A percentile compares a stretch with the other conserved stretches of the same genome.
Conservation (phyloP, 1,140 invertebrate species). For the Mylabris phalerata region DNA sequence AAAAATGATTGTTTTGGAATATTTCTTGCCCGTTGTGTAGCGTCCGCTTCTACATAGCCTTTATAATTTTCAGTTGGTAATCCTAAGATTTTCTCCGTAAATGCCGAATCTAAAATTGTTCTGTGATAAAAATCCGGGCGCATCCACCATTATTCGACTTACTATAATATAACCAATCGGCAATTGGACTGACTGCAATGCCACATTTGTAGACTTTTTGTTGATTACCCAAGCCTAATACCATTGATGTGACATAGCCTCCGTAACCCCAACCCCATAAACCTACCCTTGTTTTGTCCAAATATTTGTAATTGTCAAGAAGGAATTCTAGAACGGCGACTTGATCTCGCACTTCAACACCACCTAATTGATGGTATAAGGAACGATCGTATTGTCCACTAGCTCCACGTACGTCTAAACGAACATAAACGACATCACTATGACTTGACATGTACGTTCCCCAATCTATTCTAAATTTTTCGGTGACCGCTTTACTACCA, state of each 20-base stretch:
- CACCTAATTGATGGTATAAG: constrained; percentile 72
- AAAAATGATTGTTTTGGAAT: constrained; percentile 81
- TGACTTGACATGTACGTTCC: constrained; percentile 88
- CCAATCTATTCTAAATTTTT: constrained; percentile 82
- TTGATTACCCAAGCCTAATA: constrained; percentile 77
- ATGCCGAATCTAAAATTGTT: constrained; percentile 71
- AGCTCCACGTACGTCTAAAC: constrained; percentile 81
- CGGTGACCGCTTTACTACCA: constrained; percentile 78
- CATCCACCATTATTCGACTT: constrained; percentile 40
- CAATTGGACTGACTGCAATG: constrained; percentile 86
- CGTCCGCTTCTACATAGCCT: constrained; percentile 86
- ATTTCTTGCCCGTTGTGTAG: constrained; percentile 75
- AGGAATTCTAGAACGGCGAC: constrained; percentile 72
- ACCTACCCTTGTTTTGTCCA: constrained; percentile 79
- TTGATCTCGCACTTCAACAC: constrained; percentile 83
- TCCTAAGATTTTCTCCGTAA: constrained; percentile 88
- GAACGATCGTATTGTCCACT: constrained; percentile 72
- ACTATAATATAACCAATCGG: constrained; percentile 95
- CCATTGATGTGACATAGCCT: constrained; percentile 85
- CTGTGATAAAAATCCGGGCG: constrained; percentile 20
- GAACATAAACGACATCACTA: constrained; percentile 83
- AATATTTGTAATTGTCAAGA: constrained; percentile 71
- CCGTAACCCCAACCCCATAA: constrained; percentile 98
- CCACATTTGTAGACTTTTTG: constrained; percentile 85
- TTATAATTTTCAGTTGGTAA: constrained; percentile 83